Evolutionary conservation across 1,140 invertebrate genomes (phyloP).

Genomic region (Subanguina moxae): DNA sequence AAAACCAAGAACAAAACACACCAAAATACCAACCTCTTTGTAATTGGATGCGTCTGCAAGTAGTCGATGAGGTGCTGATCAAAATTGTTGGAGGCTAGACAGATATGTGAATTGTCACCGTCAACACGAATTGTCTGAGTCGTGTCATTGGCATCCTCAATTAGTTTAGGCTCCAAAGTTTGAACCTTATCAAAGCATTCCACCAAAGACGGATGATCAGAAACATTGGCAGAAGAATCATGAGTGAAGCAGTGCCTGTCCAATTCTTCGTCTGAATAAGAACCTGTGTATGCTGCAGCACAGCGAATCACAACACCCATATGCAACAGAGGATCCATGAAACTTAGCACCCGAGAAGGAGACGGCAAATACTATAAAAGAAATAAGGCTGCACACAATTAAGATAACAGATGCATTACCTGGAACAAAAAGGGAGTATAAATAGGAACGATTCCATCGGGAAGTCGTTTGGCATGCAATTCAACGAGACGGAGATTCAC

Average conservation of each 20-base stretch:
- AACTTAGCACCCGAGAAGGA: conserved; percentile 80
- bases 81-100: conserved; percentile 43
- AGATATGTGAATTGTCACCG: conserved; percentile 47
- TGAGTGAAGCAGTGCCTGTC: conserved; percentile 14
- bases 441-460: conserved; percentile 80
- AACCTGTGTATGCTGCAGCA: conserved; percentile 60
- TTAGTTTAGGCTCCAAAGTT: background rate
- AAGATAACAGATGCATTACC: conserved; percentile 22
- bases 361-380: conserved; percentile 75
- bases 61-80: conserved; percentile 50
- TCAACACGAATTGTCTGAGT: conserved; percentile 47
- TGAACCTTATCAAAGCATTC: conserved; percentile 55
- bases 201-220: conserved; percentile 46
- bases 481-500: conserved; percentile 74
- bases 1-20: background rate
- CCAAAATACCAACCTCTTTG: conserved; percentile 36
- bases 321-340: conserved; percentile 87
- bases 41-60: conserved; percentile 48
- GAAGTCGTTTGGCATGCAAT: conserved; percentile 69
- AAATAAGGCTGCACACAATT: conserved; percentile 59
- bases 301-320: conserved; percentile 70
- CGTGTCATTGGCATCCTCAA: conserved; percentile 20
- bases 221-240: conserved; percentile 10
- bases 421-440: conserved; percentile 67
- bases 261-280: conserved; percentile 37